Percentiles rank a stretch among this genome's conserved stretches.
phyloP scores from a whole-genome alignment of 2,888 invertebrate genomes.

The Drosophila rubida region DNA sequence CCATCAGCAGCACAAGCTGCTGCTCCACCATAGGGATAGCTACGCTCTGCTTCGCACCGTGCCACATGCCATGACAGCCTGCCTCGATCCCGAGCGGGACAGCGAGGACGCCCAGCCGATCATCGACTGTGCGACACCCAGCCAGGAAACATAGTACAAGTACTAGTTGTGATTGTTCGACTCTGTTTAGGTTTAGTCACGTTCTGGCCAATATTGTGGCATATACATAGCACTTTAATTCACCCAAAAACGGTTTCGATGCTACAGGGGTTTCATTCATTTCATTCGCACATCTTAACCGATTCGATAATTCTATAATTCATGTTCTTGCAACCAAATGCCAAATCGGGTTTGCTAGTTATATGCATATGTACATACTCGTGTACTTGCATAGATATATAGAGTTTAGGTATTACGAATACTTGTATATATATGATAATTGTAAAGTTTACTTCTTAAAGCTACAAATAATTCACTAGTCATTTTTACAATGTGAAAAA shows the following conservation, averaged over 20 bases:
- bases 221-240: constrained; percentile 26
- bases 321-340: constrained; percentile 65
- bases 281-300: constrained; percentile 43
- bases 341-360: constrained; percentile 75
- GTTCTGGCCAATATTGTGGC: constrained; percentile 72
- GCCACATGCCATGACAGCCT: constrained; percentile 65
- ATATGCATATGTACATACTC: constrained; percentile 10
- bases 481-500: constrained; percentile 82
- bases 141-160: constrained; percentile 55
- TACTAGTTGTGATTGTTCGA: constrained; percentile 7
- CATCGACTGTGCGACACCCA: constrained; percentile 50
- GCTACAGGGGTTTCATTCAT: constrained; percentile 55
- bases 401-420: too few relatives aligned
- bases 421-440: constrained; percentile 53
- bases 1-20: constrained; percentile 83
- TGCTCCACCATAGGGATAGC: constrained; percentile 80
- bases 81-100: constrained; percentile 61
- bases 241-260: constrained; percentile 46
- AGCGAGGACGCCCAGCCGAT: constrained; percentile 75
- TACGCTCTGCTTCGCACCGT: constrained; percentile 81
- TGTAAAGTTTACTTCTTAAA: constrained; percentile 48
- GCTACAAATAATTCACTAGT: constrained; percentile 80
- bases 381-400: constrained; percentile 1
- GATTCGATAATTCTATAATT: constrained; percentile 39
- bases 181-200: constrained; percentile 48